phyloP scores from a whole-genome alignment of 2,113 vertebrate species.

The Accipiter virgatus region DNA sequence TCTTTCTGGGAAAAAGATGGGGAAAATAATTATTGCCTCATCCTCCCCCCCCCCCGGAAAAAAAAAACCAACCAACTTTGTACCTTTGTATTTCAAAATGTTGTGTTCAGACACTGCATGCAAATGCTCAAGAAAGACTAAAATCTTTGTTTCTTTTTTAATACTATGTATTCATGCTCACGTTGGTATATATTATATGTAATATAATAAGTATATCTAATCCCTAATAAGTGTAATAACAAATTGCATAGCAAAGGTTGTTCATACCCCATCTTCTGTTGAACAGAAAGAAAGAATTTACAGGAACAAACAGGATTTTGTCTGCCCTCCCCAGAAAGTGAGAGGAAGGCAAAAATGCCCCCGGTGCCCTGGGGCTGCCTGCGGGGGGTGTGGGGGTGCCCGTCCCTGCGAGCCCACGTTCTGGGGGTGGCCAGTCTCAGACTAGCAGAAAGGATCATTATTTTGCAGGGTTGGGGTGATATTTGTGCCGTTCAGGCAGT shows the following conservation, averaged over 20 bases:
- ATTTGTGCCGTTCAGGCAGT: background rate
- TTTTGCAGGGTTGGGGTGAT: background rate
- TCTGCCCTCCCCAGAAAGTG: background rate
- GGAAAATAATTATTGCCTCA: conserved; percentile 25
- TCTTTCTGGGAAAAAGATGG: background rate
- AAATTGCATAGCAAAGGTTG: background rate
- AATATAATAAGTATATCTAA: background rate
- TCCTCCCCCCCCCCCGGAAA: background rate
- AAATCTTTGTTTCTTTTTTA: conserved; percentile 20
- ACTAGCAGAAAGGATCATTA: fast-evolving
- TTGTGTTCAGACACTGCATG: background rate
- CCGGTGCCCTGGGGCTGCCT: fast-evolving
- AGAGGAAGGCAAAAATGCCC: background rate
- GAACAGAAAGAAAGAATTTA: background rate
- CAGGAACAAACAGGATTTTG: fast-evolving
- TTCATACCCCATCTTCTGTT: background rate
- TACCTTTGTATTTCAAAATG: conserved; percentile 9
- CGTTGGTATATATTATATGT: background rate
- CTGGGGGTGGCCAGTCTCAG: background rate
- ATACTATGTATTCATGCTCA: background rate
- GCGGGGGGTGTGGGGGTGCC: background rate
- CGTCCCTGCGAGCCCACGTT: fast-evolving
- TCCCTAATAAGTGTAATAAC: background rate
- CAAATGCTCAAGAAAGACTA: background rate
- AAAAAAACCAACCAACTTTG: background rate